These are phyloP conservation scores for Trematomus bernacchii DNA, from an alignment of 2,797 vertebrate species.

Conservation along the genomic window DNA sequence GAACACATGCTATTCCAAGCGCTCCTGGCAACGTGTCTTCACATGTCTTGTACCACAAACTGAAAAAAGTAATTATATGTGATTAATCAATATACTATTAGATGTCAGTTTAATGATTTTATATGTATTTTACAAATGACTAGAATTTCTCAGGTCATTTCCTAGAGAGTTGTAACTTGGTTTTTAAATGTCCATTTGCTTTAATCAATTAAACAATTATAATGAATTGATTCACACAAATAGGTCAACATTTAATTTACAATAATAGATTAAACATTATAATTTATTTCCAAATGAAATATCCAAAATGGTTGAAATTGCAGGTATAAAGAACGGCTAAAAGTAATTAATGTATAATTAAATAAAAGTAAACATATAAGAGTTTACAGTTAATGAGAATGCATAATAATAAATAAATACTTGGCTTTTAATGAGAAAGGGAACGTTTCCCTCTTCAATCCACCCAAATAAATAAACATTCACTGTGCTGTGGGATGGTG, in stretches of 20 bases:
- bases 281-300: neutral
- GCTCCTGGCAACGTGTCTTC: neutral
- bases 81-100: too few species aligned
- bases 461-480: too few species aligned
- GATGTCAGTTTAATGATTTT: too few species aligned
- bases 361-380: neutral
- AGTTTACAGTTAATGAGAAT: neutral
- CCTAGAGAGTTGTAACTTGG: neutral
- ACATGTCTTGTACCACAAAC: neutral
- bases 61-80: too few species aligned
- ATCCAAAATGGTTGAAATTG: neutral
- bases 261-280: neutral
- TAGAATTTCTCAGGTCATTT: too few species aligned
- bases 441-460: too few species aligned
- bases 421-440: neutral
- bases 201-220: neutral
- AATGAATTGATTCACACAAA: neutral
- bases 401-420: neutral
- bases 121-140: too few species aligned
- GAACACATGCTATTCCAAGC: neutral
- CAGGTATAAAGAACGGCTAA: too few species aligned
- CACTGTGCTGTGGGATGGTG: neutral
- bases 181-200: neutral
- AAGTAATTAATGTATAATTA: too few species aligned
- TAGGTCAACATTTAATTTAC: neutral